Evolutionary conservation across 2,888 invertebrate species (phyloP), one percentile per base, ranked within the genome.

Genomic region (Orthonevra nobilis): DNA sequence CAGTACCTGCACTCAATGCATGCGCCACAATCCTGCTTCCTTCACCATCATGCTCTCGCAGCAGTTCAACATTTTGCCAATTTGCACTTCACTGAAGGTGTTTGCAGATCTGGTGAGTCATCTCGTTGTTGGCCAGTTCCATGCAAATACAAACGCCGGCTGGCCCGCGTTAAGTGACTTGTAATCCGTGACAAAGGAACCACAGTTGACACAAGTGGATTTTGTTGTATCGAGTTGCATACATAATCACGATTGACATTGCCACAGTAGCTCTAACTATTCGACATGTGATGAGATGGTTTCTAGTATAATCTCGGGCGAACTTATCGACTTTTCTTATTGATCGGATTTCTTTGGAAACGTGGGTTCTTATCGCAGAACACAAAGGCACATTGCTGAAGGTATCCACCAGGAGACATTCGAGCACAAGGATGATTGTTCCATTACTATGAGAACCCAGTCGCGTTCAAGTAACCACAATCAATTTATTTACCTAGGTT

Each of bases 131-230:
- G 12, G 19, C 28, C 12, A 70, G 46, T 70, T 30, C 30, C 38
- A 58, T 64, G 52, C 50, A 70, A 64, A 64, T 64, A 54, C 12
- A 60, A 77, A 58, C 70, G 64, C 64, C 75, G 44, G 69, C n/a
- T n/a, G n/a, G n/a, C n/a, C n/a, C n/a, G 58, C 36, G 75, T 69
- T 63, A 75, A 75, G 75, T 69, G 75, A 75, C 38, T 64, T 77
- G 70, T 70, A 64, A 64, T 69, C 36, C 34, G 48, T 26, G 58
- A 64, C 56, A 70, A 63, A 44, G 44, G 30, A 44, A 58, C 9
- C 30, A 9, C 44, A 52, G 63, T 69, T 70, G 75, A 77, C 70
- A 77, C 36, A 50, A 30, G 42, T 6, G 5, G 12, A 56, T 58
- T 50, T 63, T 30, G 19, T 28, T 19, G 30, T 56, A 75, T 75